phyloP scores from a whole-genome alignment of 1,140 invertebrate genomes.

The Spodoptera frugiperda region DNA sequence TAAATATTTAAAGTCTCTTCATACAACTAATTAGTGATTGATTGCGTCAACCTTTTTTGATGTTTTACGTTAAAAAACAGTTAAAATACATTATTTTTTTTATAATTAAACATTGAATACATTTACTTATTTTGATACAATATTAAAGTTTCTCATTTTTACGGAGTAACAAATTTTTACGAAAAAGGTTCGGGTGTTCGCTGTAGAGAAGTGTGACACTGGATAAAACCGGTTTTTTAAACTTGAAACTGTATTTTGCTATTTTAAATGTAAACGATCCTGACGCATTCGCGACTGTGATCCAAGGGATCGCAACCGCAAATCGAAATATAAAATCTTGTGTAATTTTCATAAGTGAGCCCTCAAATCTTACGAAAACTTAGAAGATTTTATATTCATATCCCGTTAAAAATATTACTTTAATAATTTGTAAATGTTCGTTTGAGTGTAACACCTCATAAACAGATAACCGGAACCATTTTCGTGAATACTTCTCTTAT shows the following conservation, averaged over 20 bases:
- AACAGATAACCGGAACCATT: conserved; percentile 27
- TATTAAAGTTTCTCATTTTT: conserved; percentile 58
- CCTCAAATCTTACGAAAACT: conserved; percentile 63
- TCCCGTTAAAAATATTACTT: conserved; percentile 19
- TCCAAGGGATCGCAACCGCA: conserved; percentile 49
- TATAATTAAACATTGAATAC: conserved; percentile 68
- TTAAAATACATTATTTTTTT: conserved; percentile 70
- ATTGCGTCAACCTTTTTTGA: conserved; percentile 40
- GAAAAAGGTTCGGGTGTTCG: conserved; percentile 50
- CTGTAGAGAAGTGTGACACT: conserved; percentile 27
- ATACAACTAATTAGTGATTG: conserved; percentile 62
- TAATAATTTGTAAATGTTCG: conserved; percentile 31
- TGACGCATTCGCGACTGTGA: conserved; percentile 51
- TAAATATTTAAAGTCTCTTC: conserved; percentile 71
- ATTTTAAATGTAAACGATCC: conserved; percentile 54
- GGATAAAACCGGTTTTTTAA: background rate
- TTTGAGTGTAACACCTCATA: conserved; percentile 49
- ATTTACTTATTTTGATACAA: conserved; percentile 63
- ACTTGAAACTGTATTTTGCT: background rate
- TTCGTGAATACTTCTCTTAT: conserved; percentile 48
- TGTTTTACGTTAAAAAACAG: conserved; percentile 69
- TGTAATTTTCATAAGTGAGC: conserved; percentile 70
- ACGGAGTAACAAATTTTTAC: conserved; percentile 64
- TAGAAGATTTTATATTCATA: conserved; percentile 65
- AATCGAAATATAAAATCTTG: conserved; percentile 68